Conservation (phyloP, 2,113 vertebrate species). For the Nothocercus julius region DNA sequence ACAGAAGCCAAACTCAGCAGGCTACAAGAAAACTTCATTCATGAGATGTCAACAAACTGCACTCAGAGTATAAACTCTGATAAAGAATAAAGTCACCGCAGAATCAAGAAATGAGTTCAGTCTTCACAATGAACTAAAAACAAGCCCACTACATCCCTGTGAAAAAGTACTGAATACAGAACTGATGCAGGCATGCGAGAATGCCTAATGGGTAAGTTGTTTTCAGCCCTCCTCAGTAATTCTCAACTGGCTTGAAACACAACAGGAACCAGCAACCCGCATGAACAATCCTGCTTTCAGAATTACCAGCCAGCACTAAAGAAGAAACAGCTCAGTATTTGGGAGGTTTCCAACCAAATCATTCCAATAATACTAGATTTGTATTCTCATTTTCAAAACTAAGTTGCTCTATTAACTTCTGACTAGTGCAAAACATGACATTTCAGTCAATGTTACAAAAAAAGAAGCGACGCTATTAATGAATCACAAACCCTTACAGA, state of each 20-base stretch:
- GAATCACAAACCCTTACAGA: background rate
- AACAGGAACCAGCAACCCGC: background rate
- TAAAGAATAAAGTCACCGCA: background rate
- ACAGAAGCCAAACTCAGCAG: background rate
- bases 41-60: fast-evolving
- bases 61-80: too few relatives aligned
- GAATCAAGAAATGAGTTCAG: background rate
- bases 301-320: background rate
- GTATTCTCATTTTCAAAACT: background rate
- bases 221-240: background rate
- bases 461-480: background rate
- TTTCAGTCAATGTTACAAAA: background rate
- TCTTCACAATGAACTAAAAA: background rate
- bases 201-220: background rate
- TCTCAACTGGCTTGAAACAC: background rate
- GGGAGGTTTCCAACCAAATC: background rate
- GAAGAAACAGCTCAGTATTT: background rate
- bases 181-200: background rate
- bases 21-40: background rate
- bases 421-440: background rate
- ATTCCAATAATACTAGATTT: background rate
- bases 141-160: background rate
- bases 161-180: background rate
- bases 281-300: background rate
- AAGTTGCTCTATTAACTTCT: background rate